Conservation (phyloP, 1,140 invertebrate genomes). For the Bombus cullumanus region DNA sequence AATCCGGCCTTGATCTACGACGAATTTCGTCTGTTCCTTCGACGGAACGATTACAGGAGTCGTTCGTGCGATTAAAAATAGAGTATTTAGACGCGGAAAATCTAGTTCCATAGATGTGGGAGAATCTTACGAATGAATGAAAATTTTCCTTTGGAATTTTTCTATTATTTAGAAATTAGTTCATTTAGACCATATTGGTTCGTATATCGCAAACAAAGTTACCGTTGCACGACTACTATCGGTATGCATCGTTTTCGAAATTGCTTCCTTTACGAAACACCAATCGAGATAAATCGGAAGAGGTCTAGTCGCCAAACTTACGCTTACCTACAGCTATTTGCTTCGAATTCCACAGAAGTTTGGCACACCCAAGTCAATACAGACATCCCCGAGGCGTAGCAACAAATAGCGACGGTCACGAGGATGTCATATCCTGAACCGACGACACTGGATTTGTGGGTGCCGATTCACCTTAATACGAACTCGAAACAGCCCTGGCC, state of each 20-base stretch:
- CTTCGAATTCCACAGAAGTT: slow-evolving; percentile 25
- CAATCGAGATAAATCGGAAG: slow-evolving; percentile 19
- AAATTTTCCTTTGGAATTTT: neutral
- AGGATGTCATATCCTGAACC: slow-evolving; percentile 23
- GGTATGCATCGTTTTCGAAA: neutral
- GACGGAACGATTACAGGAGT: neutral
- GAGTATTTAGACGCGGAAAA: too few species aligned
- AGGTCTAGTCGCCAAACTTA: neutral
- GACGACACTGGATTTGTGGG: neutral
- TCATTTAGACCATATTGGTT: neutral
- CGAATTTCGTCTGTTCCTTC: neutral
- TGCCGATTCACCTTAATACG: too few species aligned
- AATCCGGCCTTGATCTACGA: neutral
- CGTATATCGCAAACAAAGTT: neutral
- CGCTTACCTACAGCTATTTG: slow-evolving; percentile 32
- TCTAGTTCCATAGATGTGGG: too few species aligned
- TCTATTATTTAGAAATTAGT: too few species aligned
- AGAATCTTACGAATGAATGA: neutral
- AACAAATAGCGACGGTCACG: neutral
- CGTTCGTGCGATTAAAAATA: neutral
- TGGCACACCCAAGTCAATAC: slow-evolving; percentile 17
- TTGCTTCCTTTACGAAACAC: neutral
- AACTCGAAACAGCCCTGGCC: neutral
- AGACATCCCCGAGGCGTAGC: slow-evolving; percentile 32
- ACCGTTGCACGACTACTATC: neutral